Base-by-base conservation (phyloP, 2,888 invertebrate species). In the Anthrax anthrax region DNA sequence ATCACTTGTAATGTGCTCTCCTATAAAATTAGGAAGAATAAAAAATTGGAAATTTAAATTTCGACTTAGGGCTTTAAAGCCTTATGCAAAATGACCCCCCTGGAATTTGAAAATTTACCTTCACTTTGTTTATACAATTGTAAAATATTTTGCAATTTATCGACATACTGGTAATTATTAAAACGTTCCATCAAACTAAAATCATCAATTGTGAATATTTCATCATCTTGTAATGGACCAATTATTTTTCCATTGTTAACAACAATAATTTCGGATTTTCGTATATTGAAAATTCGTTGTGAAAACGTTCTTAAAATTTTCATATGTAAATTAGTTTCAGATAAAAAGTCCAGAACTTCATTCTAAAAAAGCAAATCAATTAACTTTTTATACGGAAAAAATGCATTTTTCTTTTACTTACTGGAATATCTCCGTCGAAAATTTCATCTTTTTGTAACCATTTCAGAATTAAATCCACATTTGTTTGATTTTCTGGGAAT, bases 221-320 rank as follows among this genome's bases (percentile, higher is more conserved):
- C 95, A 18, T 74, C 70, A 0, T 71, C 67, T 2, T 74, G 70
- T 9, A 97, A 70, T 0, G 95, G 92, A 0, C 95, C 97, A 47
- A 92, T 72, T 32, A 95, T 74, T 51, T 89, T 76, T 13, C 95
- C 92, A 71, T 97, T 97, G 47, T 85, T 81, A 16, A 95, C 72
- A 4, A 97, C 70, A 0, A 83, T 84, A 50, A 81, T 74, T 43
- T 76, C 75, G 4, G 84, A 79, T 14, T 74, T 71, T 18, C 72
- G 67, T 0, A 95, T 67, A 32, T 77, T 77, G 19, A 94, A 65
- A 10, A 85, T 80, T 45, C 80, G 76, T 54, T 80, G 78, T 46
- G 77, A 75, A 62, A 86, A 82, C 34, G 80, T 73, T 13, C 80
- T 72, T 34, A 79, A 58, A 67, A 80, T 78, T 60, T 80, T 81